Evolutionary conservation across 2,888 invertebrate species (phyloP).

Genomic region (Monoplex corrugatus): DNA sequence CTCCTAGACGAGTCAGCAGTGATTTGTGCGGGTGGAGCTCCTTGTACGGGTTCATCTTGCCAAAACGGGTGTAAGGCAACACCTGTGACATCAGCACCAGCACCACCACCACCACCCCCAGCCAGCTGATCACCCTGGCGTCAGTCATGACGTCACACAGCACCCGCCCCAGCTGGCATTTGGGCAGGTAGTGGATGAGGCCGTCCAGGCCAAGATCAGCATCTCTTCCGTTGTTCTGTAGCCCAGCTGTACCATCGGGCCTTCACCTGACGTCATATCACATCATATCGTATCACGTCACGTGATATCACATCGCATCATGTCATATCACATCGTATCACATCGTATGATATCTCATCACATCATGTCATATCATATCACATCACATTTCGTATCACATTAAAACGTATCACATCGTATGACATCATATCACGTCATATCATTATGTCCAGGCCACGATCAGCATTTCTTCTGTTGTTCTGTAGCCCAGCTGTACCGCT

Average conservation of each 20-base stretch:
- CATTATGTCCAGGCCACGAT: slow-evolving; percentile 6
- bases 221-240: not conserved
- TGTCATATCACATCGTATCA: no score
- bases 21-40: not conserved
- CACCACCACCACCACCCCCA: not conserved
- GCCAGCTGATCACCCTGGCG: not conserved
- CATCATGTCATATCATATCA: no score
- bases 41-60: not conserved
- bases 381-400: no score
- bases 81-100: not conserved
- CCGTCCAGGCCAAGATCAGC: not conserved
- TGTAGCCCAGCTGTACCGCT: no score
- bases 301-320: no score
- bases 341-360: no score
- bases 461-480: not conserved
- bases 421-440: no score
- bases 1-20: no score
- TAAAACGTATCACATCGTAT: no score
- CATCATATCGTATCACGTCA: no score
- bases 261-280: no score
- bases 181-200: not conserved
- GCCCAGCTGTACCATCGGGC: no score
- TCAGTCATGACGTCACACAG: not conserved
- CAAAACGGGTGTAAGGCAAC: slow-evolving; percentile 7
- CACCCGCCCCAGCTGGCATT: not conserved